These are phyloP conservation scores for Xyliphius kryptos DNA, from an alignment of 2,113 vertebrate species.

Conservation along the genomic window DNA sequence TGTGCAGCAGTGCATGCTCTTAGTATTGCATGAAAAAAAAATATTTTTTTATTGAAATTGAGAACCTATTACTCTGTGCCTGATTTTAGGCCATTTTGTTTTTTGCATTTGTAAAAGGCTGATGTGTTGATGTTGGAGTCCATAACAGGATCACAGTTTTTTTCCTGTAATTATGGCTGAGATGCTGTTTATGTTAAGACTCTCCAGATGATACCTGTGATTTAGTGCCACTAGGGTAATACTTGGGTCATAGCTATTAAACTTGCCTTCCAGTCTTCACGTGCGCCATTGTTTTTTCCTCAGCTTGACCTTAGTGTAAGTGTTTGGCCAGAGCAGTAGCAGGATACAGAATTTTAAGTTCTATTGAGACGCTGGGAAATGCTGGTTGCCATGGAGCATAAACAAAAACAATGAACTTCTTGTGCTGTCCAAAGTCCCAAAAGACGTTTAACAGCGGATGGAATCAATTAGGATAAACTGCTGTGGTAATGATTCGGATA, in stretches of 20 bases:
- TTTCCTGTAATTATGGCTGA: constrained; percentile 18
- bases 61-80: neutral
- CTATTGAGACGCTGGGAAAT: constrained; percentile 8
- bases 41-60: neutral
- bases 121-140: neutral
- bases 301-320: constrained; percentile 3
- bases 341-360: constrained; percentile 22
- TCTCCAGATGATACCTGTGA: neutral
- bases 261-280: neutral
- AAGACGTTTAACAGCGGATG: constrained; percentile 23
- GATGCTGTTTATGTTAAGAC: constrained; percentile 5
- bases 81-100: neutral
- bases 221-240: neutral
- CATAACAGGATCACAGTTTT: neutral
- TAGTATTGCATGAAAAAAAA: neutral
- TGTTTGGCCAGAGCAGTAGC: constrained; percentile 5
- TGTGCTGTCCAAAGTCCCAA: constrained; percentile 7
- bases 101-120: neutral
- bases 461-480: constrained; percentile 36
- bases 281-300: constrained; percentile 26
- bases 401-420: constrained; percentile 20
- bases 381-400: constrained; percentile 28
- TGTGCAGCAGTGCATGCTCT: neutral
- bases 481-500: constrained; percentile 21
- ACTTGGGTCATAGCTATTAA: constrained; percentile 1